These are phyloP conservation scores for Gallinago paraguaiae DNA, from an alignment of 2,113 vertebrate species.

Conservation along the genomic window DNA sequence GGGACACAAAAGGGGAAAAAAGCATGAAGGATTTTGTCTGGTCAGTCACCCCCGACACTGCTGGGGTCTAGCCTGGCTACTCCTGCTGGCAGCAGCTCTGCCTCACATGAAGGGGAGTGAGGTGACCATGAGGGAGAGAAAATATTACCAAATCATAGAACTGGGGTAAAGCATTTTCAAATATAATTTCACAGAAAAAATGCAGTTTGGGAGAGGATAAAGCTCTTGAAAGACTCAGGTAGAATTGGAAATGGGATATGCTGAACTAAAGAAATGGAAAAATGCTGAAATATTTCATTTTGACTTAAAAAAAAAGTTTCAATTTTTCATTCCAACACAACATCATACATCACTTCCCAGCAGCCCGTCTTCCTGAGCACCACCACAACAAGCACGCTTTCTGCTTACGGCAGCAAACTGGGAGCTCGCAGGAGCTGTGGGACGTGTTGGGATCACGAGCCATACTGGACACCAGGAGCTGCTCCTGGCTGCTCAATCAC, in stretches of 20 bases:
- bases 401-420: not conserved
- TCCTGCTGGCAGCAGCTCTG: not conserved
- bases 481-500: not conserved
- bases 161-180: not conserved
- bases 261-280: not conserved
- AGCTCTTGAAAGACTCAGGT: not conserved
- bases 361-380: not conserved
- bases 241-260: not conserved
- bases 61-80: not conserved
- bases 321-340: not conserved
- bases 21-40: rapidly evolving
- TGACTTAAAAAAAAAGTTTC: not conserved
- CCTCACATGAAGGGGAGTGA: rapidly evolving
- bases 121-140: not conserved
- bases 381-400: not conserved
- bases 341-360: not conserved
- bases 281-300: not conserved
- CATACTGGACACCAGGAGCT: not conserved
- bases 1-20: not conserved
- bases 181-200: not conserved
- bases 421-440: rapidly evolving
- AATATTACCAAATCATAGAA: not conserved
- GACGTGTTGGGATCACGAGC: rapidly evolving
- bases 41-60: not conserved
- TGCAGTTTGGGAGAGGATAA: not conserved